Base-by-base conservation (phyloP, 2,888 invertebrate species). In the Cactoblastis cactorum region DNA sequence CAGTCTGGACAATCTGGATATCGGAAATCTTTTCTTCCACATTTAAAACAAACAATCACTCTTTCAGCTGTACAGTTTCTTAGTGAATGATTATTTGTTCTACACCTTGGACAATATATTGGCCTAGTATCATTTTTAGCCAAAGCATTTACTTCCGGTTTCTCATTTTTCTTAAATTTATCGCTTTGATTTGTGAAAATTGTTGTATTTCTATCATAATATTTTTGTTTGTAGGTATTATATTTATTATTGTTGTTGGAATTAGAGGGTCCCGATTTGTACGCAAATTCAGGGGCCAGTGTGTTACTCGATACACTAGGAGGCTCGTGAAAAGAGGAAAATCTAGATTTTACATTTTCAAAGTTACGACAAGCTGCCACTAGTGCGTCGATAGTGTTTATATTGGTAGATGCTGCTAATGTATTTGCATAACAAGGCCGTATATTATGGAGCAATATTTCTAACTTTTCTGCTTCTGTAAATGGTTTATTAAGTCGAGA, bases 21-120 rank as follows among this genome's bases (percentile, higher is more conserved):
- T 0, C 39, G 35, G 8, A 57, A 55, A n/a, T 54, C 55, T 24
- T 50, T 56, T 18, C 35, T 52, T 1, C 57, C 58, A 34, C 61
- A 61, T 28, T 52, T 52, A 45, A 61, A 61, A 45, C 61, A 61
- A 41, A 61, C 47, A 1, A 50, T 37, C 17, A 53, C 50, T 14
- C 47, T 45, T n/a, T 51, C 19, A 12, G 51, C 41, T 0, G 18
- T 53, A 12, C 55, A 57, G 15, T 54, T 39, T 3, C 38, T 9
- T 4, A 38, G 11, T 11, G 38, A 9, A 4, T 38, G 38, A 38
- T 17, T 18, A 18, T 18, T 18, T 11, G 18, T 11, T 38, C 38
- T 17, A 4, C 38, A 38, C 18, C 38, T 38, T 1, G 38, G 38
- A 4, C 38, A 38, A 35, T 15, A 35, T 32, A 22, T 6, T 4